Percentiles rank a stretch among this genome's conserved stretches.
Evolutionary conservation across 2,888 invertebrate species (phyloP).

Genomic region (Drosophila putrida): DNA sequence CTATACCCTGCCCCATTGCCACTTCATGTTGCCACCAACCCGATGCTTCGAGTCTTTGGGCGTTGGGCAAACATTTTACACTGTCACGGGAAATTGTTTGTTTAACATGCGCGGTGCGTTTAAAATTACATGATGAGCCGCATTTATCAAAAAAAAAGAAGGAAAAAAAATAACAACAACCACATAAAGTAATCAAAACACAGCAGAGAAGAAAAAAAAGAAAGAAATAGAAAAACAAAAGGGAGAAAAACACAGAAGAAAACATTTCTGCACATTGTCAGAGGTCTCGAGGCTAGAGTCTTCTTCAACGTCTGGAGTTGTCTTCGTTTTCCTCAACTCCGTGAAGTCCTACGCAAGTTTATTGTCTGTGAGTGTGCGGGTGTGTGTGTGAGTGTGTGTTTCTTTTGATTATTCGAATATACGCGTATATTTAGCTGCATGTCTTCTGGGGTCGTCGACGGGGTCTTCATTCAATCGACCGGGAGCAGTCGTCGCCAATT

Average conservation of each 20-base stretch:
- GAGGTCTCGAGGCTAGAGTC: constrained; percentile 31
- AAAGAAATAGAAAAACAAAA: constrained; percentile 21
- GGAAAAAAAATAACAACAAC: constrained; percentile 13
- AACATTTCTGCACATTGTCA: constrained; percentile 46
- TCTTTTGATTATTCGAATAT: constrained; percentile 44
- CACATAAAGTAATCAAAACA: constrained; percentile 47
- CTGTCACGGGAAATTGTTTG: constrained; percentile 81
- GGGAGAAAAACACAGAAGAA: constrained; percentile 12
- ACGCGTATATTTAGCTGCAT: constrained; percentile 46
- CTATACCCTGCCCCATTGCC: not conserved
- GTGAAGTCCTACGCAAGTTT: constrained; percentile 67
- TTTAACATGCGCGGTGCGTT: constrained; percentile 79
- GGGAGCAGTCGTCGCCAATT: constrained; percentile 42
- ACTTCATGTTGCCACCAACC: not conserved
- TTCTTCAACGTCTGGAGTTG: constrained; percentile 27
- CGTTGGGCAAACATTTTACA: constrained; percentile 65
- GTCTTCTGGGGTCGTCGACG: constrained; percentile 58
- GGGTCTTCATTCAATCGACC: constrained; percentile 35
- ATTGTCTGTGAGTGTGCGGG: constrained; percentile 11
- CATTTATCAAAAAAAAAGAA: constrained; percentile 69
- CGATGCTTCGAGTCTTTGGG: constrained; percentile 7
- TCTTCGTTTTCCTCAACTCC: constrained; percentile 7
- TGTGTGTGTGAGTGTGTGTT: not conserved
- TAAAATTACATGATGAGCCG: constrained; percentile 80
- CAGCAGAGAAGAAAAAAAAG: constrained; percentile 27